Conservation (phyloP, 2,797 vertebrate species). For the Podargus strigoides region DNA sequence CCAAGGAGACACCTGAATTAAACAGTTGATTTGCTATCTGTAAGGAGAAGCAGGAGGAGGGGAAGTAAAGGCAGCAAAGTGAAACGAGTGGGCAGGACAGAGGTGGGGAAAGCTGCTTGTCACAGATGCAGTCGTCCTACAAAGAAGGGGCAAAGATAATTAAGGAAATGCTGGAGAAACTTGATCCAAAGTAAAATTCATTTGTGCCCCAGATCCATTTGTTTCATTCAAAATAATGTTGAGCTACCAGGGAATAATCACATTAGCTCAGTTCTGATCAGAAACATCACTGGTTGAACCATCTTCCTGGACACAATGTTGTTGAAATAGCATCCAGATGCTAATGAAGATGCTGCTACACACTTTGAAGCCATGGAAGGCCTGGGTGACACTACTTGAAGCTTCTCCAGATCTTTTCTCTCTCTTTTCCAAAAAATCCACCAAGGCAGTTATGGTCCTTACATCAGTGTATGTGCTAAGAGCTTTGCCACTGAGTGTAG, state of each 20-base stretch:
- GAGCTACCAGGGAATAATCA: background rate
- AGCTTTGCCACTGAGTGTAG: background rate
- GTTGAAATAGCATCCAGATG: background rate
- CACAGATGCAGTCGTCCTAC: background rate
- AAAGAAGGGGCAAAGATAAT: too few relatives aligned
- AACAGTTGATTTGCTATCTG: background rate
- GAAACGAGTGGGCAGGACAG: background rate
- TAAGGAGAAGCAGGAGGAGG: background rate
- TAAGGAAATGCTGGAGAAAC: background rate
- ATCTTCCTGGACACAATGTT: background rate
- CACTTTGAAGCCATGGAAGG: background rate
- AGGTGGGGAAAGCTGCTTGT: background rate
- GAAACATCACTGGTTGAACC: background rate
- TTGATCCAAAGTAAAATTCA: background rate
- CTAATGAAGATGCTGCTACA: background rate
- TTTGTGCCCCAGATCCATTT: background rate
- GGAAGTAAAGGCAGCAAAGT: background rate
- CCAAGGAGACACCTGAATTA: background rate
- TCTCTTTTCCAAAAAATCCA: background rate
- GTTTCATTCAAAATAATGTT: background rate
- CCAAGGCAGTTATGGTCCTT: background rate
- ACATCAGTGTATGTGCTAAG: background rate
- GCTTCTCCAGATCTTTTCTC: background rate
- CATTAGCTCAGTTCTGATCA: background rate
- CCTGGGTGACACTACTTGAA: background rate